These are phyloP conservation scores for Dynastes tityus DNA, from an alignment of 2,888 invertebrate species.

Conservation along the genomic window DNA sequence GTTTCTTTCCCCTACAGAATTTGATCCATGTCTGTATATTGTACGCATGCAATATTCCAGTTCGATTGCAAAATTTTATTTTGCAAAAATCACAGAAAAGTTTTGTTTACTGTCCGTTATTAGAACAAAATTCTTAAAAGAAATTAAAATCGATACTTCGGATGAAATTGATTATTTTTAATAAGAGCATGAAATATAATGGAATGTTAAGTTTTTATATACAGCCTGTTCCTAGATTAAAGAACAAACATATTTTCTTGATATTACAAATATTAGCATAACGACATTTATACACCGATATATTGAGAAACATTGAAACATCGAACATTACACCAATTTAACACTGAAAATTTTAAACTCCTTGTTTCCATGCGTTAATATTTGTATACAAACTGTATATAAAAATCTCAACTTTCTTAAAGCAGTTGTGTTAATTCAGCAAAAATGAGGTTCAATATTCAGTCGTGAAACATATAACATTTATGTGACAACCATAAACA, in stretches of 20 bases:
- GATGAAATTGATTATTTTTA: neutral
- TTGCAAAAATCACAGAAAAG: slow-evolving; percentile 47
- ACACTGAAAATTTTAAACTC: neutral
- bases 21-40: neutral
- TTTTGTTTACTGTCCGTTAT: neutral
- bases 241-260: neutral
- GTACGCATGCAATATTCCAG: neutral
- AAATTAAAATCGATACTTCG: neutral
- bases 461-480: slow-evolving; percentile 4
- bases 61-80: slow-evolving; percentile 43
- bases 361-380: neutral
- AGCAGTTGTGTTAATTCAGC: neutral
- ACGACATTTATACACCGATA: neutral
- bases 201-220: slow-evolving; percentile 29
- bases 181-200: neutral
- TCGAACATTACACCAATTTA: neutral
- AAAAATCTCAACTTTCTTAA: neutral
- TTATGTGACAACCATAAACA: neutral
- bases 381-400: neutral
- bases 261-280: neutral
- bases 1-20: neutral
- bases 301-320: neutral
- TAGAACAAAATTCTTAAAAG: neutral
- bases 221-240: neutral
- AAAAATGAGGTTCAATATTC: slow-evolving; percentile 12